Evolutionary conservation across 2,888 invertebrate genomes (phyloP).

Genomic region (Drosophila rellima): DNA sequence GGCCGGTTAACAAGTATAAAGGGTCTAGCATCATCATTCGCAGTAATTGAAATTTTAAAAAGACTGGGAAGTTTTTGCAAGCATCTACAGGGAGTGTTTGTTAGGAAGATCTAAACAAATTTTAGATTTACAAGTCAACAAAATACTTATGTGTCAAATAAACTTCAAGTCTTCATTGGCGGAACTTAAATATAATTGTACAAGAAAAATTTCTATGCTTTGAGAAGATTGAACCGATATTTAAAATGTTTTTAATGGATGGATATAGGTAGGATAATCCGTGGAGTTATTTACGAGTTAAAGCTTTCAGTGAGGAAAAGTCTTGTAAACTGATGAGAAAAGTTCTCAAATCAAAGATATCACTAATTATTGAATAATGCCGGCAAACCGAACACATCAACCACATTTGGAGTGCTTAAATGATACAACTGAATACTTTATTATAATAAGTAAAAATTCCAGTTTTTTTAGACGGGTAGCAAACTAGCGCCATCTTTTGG

Average conservation of each 20-base stretch:
- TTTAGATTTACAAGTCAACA: too few species aligned
- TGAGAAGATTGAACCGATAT: background rate
- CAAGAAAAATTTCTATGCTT: too few species aligned
- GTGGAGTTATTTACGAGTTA: too few species aligned
- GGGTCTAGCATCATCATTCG: background rate
- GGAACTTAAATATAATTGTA: too few species aligned
- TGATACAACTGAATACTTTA: background rate
- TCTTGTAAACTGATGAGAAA: background rate
- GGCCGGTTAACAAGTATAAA: conserved; percentile 11
- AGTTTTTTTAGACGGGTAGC: background rate
- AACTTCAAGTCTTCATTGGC: too few species aligned
- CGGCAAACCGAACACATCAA: background rate
- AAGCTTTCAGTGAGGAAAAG: background rate
- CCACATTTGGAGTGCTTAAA: background rate
- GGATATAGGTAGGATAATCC: too few species aligned
- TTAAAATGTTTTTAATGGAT: too few species aligned
- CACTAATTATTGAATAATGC: background rate
- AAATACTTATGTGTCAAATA: too few species aligned
- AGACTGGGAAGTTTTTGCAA: background rate
- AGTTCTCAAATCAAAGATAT: background rate
- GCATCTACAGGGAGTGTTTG: background rate
- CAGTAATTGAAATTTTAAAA: background rate
- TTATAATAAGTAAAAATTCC: conserved; percentile 9
- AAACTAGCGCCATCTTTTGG: conserved; percentile 21
- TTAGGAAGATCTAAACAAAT: background rate